These are phyloP conservation scores for Nomada ruficornis DNA, from an alignment of 2,888 invertebrate genomes.

Conservation along the genomic window DNA sequence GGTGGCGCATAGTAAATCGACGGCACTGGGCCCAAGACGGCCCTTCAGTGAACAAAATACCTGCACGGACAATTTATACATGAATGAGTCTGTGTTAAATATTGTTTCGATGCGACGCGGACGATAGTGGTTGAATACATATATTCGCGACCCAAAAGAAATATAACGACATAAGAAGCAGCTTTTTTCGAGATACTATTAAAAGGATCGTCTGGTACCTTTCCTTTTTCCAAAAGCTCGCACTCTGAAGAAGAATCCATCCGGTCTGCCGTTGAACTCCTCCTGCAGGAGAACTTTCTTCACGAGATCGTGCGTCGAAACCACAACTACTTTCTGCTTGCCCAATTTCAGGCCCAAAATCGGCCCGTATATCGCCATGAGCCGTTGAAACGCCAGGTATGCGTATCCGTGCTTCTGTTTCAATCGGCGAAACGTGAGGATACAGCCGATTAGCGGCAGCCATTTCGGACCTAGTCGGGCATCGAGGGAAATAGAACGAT, in stretches of 20 bases:
- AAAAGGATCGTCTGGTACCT: constrained; percentile 84
- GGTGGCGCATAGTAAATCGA: constrained; percentile 88
- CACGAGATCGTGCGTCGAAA: constrained; percentile 87
- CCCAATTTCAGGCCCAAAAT: constrained; percentile 89
- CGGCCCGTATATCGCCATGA: constrained; percentile 87
- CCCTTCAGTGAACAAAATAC: constrained; percentile 90
- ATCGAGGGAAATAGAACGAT: background rate
- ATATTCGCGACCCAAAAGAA: background rate
- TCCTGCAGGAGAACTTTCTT: constrained; percentile 87
- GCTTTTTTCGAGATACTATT: background rate
- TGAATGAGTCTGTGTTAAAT: no score
- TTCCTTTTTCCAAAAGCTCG: constrained; percentile 88
- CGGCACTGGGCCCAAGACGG: constrained; percentile 88
- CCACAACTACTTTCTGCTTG: constrained; percentile 86
- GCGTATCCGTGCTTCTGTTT: constrained; percentile 84
- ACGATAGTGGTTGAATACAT: background rate
- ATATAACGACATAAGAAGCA: background rate
- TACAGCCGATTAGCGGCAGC: constrained; percentile 86
- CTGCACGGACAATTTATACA: constrained; percentile 80
- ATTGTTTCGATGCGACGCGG: background rate
- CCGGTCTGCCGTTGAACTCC: constrained; percentile 89
- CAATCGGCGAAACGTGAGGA: constrained; percentile 81
- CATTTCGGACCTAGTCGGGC: constrained; percentile 85
- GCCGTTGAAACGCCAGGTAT: constrained; percentile 87
- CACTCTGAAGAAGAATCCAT: constrained; percentile 89